A percentile compares a stretch with the other conserved stretches of the same genome.
Evolutionary conservation across 2,888 invertebrate genomes (phyloP).

Genomic region (Blomia tropicalis): DNA sequence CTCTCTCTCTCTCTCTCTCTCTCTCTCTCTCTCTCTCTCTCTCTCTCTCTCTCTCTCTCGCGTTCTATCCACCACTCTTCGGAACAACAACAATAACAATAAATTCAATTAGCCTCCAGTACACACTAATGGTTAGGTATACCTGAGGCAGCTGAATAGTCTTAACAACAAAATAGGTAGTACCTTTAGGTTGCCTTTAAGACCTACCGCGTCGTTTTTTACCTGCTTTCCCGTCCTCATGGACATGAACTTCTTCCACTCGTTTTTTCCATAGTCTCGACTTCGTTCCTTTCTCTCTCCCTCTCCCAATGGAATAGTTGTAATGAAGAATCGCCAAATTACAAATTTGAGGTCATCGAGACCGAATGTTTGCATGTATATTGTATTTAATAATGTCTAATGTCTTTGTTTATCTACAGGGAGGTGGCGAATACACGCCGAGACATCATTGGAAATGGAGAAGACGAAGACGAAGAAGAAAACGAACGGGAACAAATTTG

Average conservation of each 20-base stretch:
- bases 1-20: no score
- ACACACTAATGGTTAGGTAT: background rate
- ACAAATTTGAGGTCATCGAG: conserved; percentile 8
- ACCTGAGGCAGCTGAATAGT: no score
- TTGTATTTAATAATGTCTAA: background rate
- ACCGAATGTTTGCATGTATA: background rate
- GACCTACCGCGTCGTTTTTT: conserved; percentile 11
- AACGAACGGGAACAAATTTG: background rate
- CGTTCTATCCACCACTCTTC: no score
- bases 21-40: no score
- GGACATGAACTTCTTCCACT: no score
- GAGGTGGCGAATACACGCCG: no score
- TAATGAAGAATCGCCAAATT: background rate
- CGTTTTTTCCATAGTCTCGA: no score
- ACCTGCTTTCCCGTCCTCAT: background rate
- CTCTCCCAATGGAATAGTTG: no score
- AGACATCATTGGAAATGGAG: no score
- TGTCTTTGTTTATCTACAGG: conserved; percentile 5
- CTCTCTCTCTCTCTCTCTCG: no score
- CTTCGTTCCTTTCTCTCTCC: no score
- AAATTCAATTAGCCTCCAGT: conserved; percentile 7
- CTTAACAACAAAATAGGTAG: background rate
- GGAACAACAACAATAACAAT: conserved; percentile 3
- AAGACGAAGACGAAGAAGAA: no score
- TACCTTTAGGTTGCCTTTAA: background rate